phyloP scores from a whole-genome alignment of 2,113 vertebrate genomes.

The Acinonyx jubatus region DNA sequence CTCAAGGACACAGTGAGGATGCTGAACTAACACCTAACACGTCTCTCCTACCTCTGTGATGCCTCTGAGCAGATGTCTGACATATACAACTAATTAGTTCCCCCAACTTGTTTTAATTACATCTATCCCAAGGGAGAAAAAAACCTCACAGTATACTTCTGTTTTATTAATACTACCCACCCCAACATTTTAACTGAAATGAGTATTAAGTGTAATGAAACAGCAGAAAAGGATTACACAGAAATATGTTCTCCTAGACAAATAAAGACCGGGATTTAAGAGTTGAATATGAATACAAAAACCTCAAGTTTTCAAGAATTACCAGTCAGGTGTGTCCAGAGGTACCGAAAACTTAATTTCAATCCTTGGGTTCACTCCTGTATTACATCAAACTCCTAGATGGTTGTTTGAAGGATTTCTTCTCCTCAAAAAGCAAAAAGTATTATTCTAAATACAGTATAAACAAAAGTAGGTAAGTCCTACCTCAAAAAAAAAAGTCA shows the following conservation, averaged over 20 bases:
- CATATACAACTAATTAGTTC: background rate
- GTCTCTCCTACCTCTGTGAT: background rate
- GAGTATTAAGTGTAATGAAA: background rate
- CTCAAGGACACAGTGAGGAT: background rate
- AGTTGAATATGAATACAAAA: background rate
- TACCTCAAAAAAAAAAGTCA: background rate
- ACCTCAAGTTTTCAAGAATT: constrained; percentile 10
- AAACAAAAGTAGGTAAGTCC: constrained; percentile 25
- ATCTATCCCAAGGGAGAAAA: background rate
- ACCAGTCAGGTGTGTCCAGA: background rate
- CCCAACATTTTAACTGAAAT: background rate
- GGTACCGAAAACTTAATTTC: background rate
- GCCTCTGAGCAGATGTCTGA: background rate
- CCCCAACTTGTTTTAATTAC: background rate
- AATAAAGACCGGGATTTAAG: background rate
- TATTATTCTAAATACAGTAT: background rate
- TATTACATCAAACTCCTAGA: background rate
- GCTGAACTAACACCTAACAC: background rate
- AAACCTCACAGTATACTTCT: background rate
- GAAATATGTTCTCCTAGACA: background rate
- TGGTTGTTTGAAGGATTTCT: background rate
- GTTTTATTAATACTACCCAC: background rate
- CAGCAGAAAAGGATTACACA: background rate
- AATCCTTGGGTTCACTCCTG: background rate
- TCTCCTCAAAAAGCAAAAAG: background rate